A percentile compares a stretch with the other conserved stretches of the same genome.
These are phyloP conservation scores for Anarsia innoxiella DNA, from an alignment of 2,888 invertebrate genomes.

Conservation along the genomic window DNA sequence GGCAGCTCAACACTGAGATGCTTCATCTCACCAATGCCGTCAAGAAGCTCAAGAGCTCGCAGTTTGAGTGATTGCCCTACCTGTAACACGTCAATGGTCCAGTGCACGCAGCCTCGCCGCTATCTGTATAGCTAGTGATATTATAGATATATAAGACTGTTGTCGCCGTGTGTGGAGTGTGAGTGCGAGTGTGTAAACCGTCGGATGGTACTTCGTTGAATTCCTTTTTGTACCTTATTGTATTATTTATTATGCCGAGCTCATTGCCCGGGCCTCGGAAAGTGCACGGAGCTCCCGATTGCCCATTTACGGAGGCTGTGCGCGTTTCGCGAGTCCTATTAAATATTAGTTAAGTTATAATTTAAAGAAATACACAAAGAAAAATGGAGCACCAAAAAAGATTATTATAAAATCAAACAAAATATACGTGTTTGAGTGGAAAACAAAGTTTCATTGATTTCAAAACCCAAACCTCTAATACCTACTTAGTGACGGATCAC, in stretches of 20 bases:
- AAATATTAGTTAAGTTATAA: slow-evolving; percentile 71
- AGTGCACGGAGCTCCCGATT: slow-evolving; percentile 55
- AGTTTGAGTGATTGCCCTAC: slow-evolving; percentile 65
- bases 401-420: slow-evolving; percentile 64
- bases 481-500: no score
- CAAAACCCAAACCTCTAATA: no score
- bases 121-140: slow-evolving; percentile 73
- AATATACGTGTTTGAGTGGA: slow-evolving; percentile 71
- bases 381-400: slow-evolving; percentile 74
- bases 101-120: slow-evolving; percentile 61
- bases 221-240: slow-evolving; percentile 64
- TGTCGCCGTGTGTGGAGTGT: slow-evolving; percentile 58
- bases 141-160: slow-evolving; percentile 67
- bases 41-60: slow-evolving; percentile 85
- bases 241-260: slow-evolving; percentile 73
- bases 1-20: slow-evolving; percentile 91
- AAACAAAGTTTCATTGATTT: slow-evolving; percentile 49
- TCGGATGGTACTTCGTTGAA: slow-evolving; percentile 64
- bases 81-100: slow-evolving; percentile 47
- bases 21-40: slow-evolving; percentile 91
- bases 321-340: slow-evolving; percentile 52
- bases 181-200: slow-evolving; percentile 59
- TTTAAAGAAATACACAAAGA: slow-evolving; percentile 61
- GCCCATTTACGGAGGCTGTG: slow-evolving; percentile 67
- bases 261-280: slow-evolving; percentile 66